phyloP scores from a whole-genome alignment of 1,140 invertebrate species.

The Phymorhynchus buccinoides region DNA sequence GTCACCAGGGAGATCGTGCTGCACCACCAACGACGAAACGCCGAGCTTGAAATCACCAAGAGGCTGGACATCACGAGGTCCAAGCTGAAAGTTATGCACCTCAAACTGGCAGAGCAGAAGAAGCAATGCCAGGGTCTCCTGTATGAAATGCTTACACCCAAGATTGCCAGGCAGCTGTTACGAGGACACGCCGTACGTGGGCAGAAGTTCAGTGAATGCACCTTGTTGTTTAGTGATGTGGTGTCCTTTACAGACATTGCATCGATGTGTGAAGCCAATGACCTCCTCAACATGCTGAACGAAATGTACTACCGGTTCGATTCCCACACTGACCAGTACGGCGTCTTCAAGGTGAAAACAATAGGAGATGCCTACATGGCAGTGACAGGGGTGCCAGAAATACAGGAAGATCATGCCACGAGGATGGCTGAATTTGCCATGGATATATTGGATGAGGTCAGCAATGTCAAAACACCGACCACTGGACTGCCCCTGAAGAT shows the following conservation, averaged over 20 bases:
- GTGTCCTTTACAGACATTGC: constrained; percentile 75
- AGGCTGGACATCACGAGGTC: constrained; percentile 73
- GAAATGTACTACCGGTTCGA: constrained; percentile 35
- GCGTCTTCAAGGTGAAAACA: constrained; percentile 28
- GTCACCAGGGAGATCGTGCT: constrained; percentile 73
- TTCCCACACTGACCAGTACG: background rate
- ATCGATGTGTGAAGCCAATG: constrained; percentile 41
- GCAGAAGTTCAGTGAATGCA: background rate
- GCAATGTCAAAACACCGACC: constrained; percentile 49
- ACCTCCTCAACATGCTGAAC: constrained; percentile 33
- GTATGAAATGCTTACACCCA: constrained; percentile 70
- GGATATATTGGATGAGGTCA: constrained; percentile 47
- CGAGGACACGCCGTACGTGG: background rate
- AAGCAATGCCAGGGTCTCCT: constrained; percentile 71
- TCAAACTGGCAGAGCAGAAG: constrained; percentile 71
- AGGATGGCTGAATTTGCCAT: constrained; percentile 55
- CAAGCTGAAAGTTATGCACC: constrained; percentile 70
- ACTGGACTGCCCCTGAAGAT: constrained; percentile 72
- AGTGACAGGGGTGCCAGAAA: constrained; percentile 75
- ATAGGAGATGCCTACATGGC: constrained; percentile 57
- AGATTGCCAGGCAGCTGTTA: constrained; percentile 69
- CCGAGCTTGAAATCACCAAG: constrained; percentile 64
- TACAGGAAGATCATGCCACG: constrained; percentile 45
- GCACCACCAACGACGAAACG: constrained; percentile 70
- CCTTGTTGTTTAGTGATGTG: constrained; percentile 73